phyloP scores from a whole-genome alignment of 2,888 invertebrate species.

The Galeopsomyia nigrocyanea region DNA sequence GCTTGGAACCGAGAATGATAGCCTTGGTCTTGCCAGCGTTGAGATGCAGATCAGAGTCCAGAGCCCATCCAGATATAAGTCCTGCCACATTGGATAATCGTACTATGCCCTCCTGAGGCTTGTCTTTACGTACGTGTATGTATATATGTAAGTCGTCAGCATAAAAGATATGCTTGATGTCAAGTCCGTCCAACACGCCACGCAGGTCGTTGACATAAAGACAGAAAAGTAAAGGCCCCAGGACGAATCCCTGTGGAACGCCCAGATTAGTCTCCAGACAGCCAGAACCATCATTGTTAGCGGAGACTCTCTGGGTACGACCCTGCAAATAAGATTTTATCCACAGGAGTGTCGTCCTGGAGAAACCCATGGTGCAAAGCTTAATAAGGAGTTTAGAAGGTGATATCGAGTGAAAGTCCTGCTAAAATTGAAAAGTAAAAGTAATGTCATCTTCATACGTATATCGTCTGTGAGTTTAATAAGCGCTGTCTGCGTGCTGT shows the following conservation, averaged over 20 bases:
- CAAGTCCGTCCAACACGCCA: background rate
- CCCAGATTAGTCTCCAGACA: background rate
- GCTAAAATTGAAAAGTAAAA: too few species aligned
- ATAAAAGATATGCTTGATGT: background rate
- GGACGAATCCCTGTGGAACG: background rate
- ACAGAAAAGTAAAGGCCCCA: too few species aligned
- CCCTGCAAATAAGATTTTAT: background rate
- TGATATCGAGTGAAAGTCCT: too few species aligned
- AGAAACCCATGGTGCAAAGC: too few species aligned
- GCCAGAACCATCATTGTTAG: background rate
- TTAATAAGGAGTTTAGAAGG: too few species aligned
- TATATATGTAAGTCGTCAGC: background rate
- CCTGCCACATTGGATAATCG: background rate
- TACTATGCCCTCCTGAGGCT: background rate
- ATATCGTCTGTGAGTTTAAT: background rate
- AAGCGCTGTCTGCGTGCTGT: background rate
- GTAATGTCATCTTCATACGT: too few species aligned
- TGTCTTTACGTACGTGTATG: too few species aligned
- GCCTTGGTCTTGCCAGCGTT: constrained; percentile 1
- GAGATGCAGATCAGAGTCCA: too few species aligned
- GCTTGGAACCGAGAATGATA: background rate
- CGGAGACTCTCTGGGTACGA: background rate
- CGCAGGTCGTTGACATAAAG: background rate
- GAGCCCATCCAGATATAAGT: background rate
- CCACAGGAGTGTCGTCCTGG: too few species aligned